Base-by-base conservation (phyloP, 2,888 invertebrate species). In the Cordilura impudica region DNA sequence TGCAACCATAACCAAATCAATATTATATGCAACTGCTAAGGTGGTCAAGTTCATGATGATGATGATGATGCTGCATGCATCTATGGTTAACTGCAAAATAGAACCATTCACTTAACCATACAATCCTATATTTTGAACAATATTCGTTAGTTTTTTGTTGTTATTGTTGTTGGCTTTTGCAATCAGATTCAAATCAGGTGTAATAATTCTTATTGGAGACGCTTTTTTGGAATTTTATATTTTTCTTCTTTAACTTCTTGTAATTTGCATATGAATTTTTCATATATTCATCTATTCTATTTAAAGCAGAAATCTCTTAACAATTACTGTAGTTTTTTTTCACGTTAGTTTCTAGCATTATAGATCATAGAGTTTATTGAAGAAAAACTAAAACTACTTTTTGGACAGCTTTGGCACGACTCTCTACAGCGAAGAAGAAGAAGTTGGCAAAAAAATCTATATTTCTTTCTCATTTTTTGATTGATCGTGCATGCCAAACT, bases 401-500 rank as follows among this genome's bases (percentile, higher is more conserved):
- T 77, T 66, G 51, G 76, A 79, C 78, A 79, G 66, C 70, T 74
- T 74, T 71, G 49, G 74, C 81, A 82, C 81, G 83, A 82, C 82
- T 81, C 80, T 81, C 81, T 79, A 84, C 78, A 82, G 82, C 82
- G 60, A 29, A 1, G 19, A 74, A 61, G 71, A 79, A 26, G 66
- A 49, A 66, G 74, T 56, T 71, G 54, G 21, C 56, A 70, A 66
- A 54, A 71, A 79, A 74, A 74, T 45, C 60, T 60, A 54, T 87
- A 88, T 87, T 53, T 74, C 74, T 79, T 66, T 71, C 61, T 74
- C 66, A 63, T 74, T 88, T 89, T 89, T 89, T 89, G 89, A 89
- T 89, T 89, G 89, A 89, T 89, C 89, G 89, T 89, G 89, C 89
- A 89, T 89, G 88, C 87, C 89, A 89, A 89, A 89, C 89, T 89